These are phyloP conservation scores for Nudaria mundana DNA, from an alignment of 2,888 invertebrate species.

Conservation along the genomic window DNA sequence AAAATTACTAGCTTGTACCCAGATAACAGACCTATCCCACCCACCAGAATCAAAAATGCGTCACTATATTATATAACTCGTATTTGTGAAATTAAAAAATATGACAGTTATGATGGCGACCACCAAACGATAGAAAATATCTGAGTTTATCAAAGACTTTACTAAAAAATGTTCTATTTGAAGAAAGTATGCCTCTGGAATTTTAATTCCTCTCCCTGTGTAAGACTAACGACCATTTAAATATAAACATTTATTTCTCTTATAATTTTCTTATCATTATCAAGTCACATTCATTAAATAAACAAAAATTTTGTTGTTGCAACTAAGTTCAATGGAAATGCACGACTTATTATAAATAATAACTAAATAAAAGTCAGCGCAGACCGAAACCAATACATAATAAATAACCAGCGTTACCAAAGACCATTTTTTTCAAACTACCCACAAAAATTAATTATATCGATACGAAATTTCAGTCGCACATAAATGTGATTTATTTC, in stretches of 20 bases:
- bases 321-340: constrained; percentile 30
- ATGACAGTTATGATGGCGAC: no score
- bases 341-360: constrained; percentile 25
- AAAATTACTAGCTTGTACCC: no score
- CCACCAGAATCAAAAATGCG: no score
- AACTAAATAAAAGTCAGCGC: constrained; percentile 5
- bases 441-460: neutral
- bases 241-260: constrained; percentile 5
- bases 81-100: no score
- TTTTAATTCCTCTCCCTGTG: no score
- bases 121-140: no score
- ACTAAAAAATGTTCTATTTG: no score
- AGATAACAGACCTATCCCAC: no score
- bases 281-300: constrained; percentile 13
- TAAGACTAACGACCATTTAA: neutral
- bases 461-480: neutral
- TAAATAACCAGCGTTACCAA: constrained; percentile 1
- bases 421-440: neutral
- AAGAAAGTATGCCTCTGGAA: no score
- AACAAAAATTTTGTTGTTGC: constrained; percentile 12
- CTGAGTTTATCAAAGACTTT: no score
- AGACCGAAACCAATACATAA: constrained; percentile 1
- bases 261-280: constrained; percentile 7
- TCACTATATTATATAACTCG: no score
- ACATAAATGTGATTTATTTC: constrained; percentile 1